Conservation (phyloP, 2,113 vertebrate species). For the Tachysurus fulvidraco region DNA sequence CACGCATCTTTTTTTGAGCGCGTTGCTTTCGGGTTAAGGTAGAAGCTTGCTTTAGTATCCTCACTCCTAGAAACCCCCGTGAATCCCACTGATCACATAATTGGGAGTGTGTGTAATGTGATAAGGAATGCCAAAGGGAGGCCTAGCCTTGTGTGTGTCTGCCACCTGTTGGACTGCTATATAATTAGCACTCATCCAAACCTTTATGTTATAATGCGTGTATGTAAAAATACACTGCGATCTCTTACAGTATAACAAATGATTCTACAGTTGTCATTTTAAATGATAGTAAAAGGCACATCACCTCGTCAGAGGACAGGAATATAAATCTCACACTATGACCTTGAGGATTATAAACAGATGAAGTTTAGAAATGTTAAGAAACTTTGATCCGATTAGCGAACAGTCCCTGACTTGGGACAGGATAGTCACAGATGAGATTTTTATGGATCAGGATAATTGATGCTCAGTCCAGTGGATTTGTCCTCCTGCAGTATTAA, state of each 20-base stretch:
- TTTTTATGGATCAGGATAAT: background rate
- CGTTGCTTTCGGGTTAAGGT: conserved; percentile 63
- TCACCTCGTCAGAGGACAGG: background rate
- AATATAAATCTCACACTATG: conserved; percentile 7
- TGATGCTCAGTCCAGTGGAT: background rate
- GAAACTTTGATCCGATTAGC: background rate
- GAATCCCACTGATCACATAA: conserved; percentile 57
- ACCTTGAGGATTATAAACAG: background rate
- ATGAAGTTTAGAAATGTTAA: background rate
- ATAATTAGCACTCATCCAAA: conserved; percentile 54
- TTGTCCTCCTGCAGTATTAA: background rate
- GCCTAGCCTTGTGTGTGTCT: conserved; percentile 68
- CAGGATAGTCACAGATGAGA: background rate
- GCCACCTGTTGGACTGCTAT: conserved; percentile 76
- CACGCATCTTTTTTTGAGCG: conserved; percentile 62
- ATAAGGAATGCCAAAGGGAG: conserved; percentile 45
- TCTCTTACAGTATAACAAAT: background rate
- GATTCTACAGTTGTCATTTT: background rate
- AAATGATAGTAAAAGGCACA: background rate
- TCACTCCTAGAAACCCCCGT: conserved; percentile 56
- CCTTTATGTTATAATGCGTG: background rate
- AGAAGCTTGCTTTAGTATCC: conserved; percentile 55
- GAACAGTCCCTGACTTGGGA: background rate
- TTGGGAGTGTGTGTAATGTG: conserved; percentile 30
- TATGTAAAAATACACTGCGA: background rate